Percentiles rank a stretch among this genome's conserved stretches.
Conservation (phyloP, 2,113 vertebrate species). For the Phyllostomus discolor region DNA sequence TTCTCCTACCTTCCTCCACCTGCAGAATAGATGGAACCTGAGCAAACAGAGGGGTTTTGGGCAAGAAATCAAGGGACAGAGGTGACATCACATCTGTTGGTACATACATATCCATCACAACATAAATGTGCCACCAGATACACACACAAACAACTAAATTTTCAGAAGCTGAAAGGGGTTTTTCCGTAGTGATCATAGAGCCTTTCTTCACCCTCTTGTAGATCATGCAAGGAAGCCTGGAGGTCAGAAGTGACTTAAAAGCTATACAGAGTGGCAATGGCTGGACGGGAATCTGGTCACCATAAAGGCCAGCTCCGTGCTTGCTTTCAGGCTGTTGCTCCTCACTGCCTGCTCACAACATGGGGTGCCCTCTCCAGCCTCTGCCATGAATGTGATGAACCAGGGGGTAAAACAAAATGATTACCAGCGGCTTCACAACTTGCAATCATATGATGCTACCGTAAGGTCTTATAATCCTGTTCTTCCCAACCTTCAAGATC, state of each 20-base stretch:
- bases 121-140: background rate
- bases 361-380: background rate
- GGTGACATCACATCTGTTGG: background rate
- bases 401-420: background rate
- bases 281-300: background rate
- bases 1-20: background rate
- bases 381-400: background rate
- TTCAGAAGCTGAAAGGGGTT: background rate
- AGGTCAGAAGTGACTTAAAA: background rate
- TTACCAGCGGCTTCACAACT: background rate
- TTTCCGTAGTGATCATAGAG: background rate
- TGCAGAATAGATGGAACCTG: too few relatives aligned
- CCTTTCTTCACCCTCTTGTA: background rate
- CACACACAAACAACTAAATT: background rate
- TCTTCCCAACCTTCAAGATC: background rate
- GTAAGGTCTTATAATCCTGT: background rate
- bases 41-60: background rate
- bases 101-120: fast-evolving
- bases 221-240: background rate
- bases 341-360: background rate
- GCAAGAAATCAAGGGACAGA: background rate
- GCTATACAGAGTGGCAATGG: background rate
- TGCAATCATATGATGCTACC: background rate
- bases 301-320: background rate
- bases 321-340: background rate